Conservation (phyloP, 2,888 invertebrate species). For the Mythimna albipuncta region DNA sequence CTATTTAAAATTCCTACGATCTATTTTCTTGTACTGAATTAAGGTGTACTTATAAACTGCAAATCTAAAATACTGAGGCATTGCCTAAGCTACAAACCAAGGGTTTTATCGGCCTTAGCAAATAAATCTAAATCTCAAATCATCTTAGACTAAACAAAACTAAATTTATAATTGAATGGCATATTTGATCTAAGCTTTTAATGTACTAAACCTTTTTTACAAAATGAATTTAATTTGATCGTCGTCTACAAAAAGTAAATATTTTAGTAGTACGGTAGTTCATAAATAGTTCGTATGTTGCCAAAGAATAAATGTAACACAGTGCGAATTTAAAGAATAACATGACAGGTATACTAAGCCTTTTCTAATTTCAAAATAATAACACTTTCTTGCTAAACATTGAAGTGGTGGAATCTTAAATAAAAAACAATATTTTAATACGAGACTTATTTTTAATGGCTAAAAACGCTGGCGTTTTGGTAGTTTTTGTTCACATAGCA, state of each 20-base stretch:
- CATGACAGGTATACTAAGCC: neutral
- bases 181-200: conserved; percentile 20
- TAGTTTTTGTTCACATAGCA: conserved; percentile 1
- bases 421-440: neutral
- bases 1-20: conserved; percentile 12
- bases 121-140: conserved; percentile 61
- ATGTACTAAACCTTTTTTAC: neutral
- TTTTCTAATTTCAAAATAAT: neutral
- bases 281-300: no score
- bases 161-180: conserved; percentile 34
- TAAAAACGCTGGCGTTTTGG: neutral
- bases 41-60: conserved; percentile 39
- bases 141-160: conserved; percentile 48
- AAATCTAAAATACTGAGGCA: conserved; percentile 67
- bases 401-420: neutral
- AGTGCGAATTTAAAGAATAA: neutral
- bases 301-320: no score
- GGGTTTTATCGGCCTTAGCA: conserved; percentile 82
- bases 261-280: no score
- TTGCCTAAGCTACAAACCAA: conserved; percentile 72
- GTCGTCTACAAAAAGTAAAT: neutral
- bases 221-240: neutral
- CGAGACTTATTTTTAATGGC: neutral
- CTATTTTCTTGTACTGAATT: conserved; percentile 33
- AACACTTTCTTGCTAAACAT: neutral